These are phyloP conservation scores for Amphimallon solstitiale DNA, from an alignment of 2,888 invertebrate genomes.

Conservation along the genomic window DNA sequence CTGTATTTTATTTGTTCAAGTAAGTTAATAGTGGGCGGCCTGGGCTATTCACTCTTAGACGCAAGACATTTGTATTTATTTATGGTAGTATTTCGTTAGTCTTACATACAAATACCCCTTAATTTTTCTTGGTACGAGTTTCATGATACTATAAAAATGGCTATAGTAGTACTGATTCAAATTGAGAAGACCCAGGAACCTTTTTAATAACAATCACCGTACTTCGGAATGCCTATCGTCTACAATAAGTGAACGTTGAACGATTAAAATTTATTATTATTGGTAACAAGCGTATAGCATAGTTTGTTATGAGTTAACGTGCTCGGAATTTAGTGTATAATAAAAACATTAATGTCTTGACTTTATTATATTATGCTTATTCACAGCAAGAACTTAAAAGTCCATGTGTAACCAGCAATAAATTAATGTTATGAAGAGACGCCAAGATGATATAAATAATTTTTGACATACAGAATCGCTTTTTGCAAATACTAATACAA, in stretches of 20 bases:
- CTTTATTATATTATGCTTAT: neutral
- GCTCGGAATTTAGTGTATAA: constrained; percentile 1
- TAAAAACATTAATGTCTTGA: constrained; percentile 2
- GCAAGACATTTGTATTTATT: no score
- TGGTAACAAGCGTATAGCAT: constrained; percentile 1
- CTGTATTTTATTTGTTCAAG: no score
- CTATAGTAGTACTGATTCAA: no score
- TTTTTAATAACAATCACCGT: no score
- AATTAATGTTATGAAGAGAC: neutral
- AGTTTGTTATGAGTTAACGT: constrained; percentile 9
- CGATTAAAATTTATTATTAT: constrained; percentile 5
- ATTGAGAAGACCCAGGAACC: no score
- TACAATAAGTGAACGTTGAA: neutral
- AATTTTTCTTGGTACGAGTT: no score
- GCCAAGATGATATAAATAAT: constrained; percentile 2
- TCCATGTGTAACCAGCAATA: neutral
- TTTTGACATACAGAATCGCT: neutral
- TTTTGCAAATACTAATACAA: no score
- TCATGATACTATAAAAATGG: no score
- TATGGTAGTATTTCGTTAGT: no score
- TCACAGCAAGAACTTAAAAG: neutral
- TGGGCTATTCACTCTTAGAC: no score
- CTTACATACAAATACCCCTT: no score
- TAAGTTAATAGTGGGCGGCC: no score
- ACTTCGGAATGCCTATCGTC: neutral